Evolutionary conservation across 2,113 vertebrate genomes (phyloP), one percentile per base, ranked within the genome.

Genomic region (Mormyrus lacerda): DNA sequence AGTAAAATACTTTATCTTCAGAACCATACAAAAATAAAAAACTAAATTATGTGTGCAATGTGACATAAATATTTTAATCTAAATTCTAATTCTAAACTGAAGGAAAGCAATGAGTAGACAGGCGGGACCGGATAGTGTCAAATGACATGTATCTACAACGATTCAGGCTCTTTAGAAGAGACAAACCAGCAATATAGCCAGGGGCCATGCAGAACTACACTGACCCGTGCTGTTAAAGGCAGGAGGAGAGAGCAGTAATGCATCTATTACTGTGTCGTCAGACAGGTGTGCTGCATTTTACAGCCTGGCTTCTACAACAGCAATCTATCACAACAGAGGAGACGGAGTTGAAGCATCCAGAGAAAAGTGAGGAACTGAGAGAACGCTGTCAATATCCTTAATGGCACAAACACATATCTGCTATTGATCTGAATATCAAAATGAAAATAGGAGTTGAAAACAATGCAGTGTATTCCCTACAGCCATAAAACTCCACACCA

Each of bases 211-310:
- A 96, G 96, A 96, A 96, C 95, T 96, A 95, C 95, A 93, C 95
- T 98, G 97, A 98, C 96, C 96, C 95, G 96, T 96, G 96, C 92
- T 55, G 94, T 96, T 97, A 96, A 95, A 93, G 96, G 94, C 93
- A 95, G 96, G 95, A 95, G 96, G 95, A 94, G 95, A 94, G 27
- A 24, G 50, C 53, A 13, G 31, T 87, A 96, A 97, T 96, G 96
- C 94, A 94, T 95, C 97, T 96, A 97, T 97, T 97, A 97, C 95
- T 95, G 96, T 95, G 94, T 95, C 93, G 96, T 95, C 95, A 95
- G 88, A 96, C 96, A 96, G 97, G 96, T 96, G 96, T 96, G 96
- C 94, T 96, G 96, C 96, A 96, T 96, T 97, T 98, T 97, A 95
- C 96, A 94, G 96, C 95, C 93, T 94, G 92, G 94, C 73, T 1